Conservation (phyloP, 2,113 vertebrate species). For the Pao palembangensis region DNA sequence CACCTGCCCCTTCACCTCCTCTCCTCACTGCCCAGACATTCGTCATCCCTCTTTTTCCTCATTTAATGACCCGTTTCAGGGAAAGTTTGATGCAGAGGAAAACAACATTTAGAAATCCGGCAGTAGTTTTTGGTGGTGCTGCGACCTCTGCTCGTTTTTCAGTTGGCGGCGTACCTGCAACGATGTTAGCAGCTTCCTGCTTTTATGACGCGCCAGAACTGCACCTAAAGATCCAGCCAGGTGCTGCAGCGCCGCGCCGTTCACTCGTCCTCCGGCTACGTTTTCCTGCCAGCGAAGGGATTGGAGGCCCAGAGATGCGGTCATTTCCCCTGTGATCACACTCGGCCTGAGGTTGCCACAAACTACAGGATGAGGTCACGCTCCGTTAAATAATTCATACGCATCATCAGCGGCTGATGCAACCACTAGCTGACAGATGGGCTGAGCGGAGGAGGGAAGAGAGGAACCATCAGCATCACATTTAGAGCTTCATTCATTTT, state of each 20-base stretch:
- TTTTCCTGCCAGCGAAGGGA: conserved; percentile 9
- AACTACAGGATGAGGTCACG: conserved; percentile 65
- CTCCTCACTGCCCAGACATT: too few species aligned
- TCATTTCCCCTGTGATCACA: conserved; percentile 56
- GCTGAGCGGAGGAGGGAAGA: background rate
- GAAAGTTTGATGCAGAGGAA: too few species aligned
- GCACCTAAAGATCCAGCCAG: too few species aligned
- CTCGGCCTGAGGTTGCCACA: conserved; percentile 41
- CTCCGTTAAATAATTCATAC: conserved; percentile 66
- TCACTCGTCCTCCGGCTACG: conserved; percentile 1
- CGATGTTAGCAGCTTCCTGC: background rate
- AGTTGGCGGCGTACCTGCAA: too few species aligned
- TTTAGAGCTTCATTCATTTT: too few species aligned
- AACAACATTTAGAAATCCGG: too few species aligned
- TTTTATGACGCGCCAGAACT: background rate
- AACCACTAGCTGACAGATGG: conserved; percentile 26
- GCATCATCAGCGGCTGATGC: conserved; percentile 44
- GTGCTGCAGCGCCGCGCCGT: background rate
- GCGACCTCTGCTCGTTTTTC: too few species aligned
- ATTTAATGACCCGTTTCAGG: too few species aligned
- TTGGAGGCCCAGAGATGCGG: conserved; percentile 37
- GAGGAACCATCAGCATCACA: background rate
- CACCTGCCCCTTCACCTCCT: too few species aligned
- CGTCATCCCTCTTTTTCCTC: too few species aligned
- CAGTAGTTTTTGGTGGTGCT: too few species aligned